Base-by-base conservation (phyloP, 2,888 invertebrate species). In the Myathropa florea region DNA sequence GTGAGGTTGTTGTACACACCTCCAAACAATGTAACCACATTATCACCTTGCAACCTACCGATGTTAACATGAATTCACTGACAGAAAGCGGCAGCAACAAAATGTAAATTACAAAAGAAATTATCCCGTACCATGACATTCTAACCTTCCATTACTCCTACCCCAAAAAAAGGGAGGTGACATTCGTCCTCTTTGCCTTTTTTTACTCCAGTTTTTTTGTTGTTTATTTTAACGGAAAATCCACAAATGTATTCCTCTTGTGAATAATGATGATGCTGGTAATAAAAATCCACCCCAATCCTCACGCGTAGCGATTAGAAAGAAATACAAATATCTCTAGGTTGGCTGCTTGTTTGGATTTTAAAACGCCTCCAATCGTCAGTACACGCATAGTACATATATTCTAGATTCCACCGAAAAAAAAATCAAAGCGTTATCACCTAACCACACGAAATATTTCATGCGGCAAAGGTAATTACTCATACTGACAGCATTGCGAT, bases 41-140 rank as follows among this genome's bases (percentile, higher is more conserved):
- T 73, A 86, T 83, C 83, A 78, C 82, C 81, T 78, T 79, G 64
- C 83, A 79, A 71, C 82, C 83, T 82, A 36, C 78, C 33, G 60
- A 83, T 86, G 86, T 86, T 83, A 83, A 86, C 82, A 86, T 67
- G 63, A 86, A 71, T 46, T 36, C 78, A 86, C 78, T 83, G 83
- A 86, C 86, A 86, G 71, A 70, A 63, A 81, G 81, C 81, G 77
- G 6, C 26, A 23, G 30, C 10, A 21, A 71, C 77, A 70, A 70
- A 79, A 82, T 81, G 76, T 39, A 85, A 85, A 85, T 85, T 85
- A 85, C 85, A 85, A 81, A 81, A 77, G 85, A 85, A 85, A 85
- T 85, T 85, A 81, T 85, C 85, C 63, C 77, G 68, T 59, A 77
- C 71, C 84, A 85, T 78, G 85, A 73, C 77, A 82, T 77, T 81